Conservation (phyloP, 2,113 vertebrate species). For the Dicrurus megarhynchus region DNA sequence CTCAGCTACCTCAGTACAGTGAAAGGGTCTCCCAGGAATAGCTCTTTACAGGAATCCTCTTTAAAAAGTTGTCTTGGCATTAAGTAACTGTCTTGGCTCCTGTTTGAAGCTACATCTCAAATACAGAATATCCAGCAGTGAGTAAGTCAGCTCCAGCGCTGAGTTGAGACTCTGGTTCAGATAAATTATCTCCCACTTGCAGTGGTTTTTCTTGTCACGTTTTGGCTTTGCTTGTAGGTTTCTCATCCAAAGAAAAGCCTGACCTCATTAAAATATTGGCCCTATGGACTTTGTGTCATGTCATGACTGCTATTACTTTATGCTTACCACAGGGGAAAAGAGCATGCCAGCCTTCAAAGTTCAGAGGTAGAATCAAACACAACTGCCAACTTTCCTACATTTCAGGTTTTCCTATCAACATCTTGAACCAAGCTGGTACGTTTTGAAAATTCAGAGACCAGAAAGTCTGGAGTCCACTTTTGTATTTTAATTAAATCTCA, state of each 20-base stretch:
- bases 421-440: background rate
- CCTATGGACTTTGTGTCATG: background rate
- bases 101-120: background rate
- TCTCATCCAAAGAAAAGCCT: slow-evolving; percentile 16
- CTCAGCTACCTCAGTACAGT: background rate
- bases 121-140: background rate
- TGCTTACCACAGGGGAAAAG: background rate
- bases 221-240: background rate
- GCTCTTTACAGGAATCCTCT: background rate
- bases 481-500: background rate
- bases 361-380: background rate
- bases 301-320: background rate
- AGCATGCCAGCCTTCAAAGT: background rate
- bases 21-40: background rate
- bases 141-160: background rate
- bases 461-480: background rate
- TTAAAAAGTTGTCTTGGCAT: background rate
- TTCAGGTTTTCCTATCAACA: background rate
- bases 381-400: background rate
- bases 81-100: background rate
- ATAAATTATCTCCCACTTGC: background rate
- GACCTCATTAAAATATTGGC: background rate
- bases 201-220: background rate
- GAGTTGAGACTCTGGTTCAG: background rate
- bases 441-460: background rate